Evolutionary conservation across 2,113 vertebrate species (phyloP), one percentile per base, ranked within the genome.

Genomic region (Casuarius casuarius): DNA sequence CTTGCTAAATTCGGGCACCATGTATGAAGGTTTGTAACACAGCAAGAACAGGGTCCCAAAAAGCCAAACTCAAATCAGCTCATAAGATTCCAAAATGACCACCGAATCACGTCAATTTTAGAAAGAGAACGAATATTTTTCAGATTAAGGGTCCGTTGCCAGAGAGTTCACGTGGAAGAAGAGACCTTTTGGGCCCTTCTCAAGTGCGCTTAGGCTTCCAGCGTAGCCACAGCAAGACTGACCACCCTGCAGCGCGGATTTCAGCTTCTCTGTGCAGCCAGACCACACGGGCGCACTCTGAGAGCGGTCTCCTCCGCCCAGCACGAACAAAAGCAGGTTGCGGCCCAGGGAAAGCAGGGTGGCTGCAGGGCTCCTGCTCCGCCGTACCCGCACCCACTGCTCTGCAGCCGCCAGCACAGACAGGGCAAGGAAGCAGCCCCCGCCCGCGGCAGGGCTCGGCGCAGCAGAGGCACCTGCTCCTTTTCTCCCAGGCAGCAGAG

Each of bases 391-490:
- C 44, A 16, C 44, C 44, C 44, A 16, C 44, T 46, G 6, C 44
- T 46, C 44, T 46, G 44, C 44, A 5, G 44, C 44, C 15, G 44
- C 44, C 16, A 5, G 44, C 44, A 19, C 46, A 8, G 46, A 48
- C 46, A 48, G 46, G 46, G 18, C 46, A 15, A 19, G 46, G 17
- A 48, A 48, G 19, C 46, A 48, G 46, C 46, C 7, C 46, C 7
- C 46, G 18, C 19, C 46, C 8, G 46, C 46, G 7, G 46, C 18
- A 48, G 46, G 46, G 46, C 7, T 48, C 46, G 46, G 35, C n/a
- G 21, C 22, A 4, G 0, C 0, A 49, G 25, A 42, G 11, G 9
- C 0, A 2, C 25, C 46, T 5, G n/a, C 72, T 28, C 15, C 5
- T 17, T 29, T 17, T 9, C 7, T 5, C 13, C 10, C 25, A 11